These are phyloP conservation scores for Menidia beryllina DNA, from an alignment of 2,113 vertebrate species.

Conservation along the genomic window DNA sequence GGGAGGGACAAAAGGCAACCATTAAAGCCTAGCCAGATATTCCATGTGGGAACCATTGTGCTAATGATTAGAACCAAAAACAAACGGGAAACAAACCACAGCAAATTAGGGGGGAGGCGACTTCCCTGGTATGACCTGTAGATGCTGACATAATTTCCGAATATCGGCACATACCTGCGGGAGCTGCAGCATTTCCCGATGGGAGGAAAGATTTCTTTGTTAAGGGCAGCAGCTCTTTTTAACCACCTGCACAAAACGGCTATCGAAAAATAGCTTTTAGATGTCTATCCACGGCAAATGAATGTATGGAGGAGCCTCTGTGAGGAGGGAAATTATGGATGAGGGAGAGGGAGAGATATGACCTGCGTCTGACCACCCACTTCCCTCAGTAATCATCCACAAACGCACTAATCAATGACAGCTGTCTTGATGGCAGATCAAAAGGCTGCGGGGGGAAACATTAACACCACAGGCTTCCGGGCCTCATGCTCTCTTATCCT, in stretches of 20 bases:
- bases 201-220: conserved; percentile 1
- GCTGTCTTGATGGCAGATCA: conserved; percentile 74
- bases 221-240: background rate
- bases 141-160: conserved; percentile 62
- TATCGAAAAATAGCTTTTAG: background rate
- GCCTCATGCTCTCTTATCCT: conserved; percentile 57
- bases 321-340: conserved; percentile 10
- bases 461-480: conserved; percentile 75
- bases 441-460: conserved; percentile 68
- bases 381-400: conserved; percentile 68
- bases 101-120: conserved; percentile 51
- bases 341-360: conserved; percentile 44
- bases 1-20: conserved; percentile 58
- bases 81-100: conserved; percentile 69
- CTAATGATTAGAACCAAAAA: conserved; percentile 69
- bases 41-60: conserved; percentile 78
- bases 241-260: conserved; percentile 38
- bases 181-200: conserved; percentile 23
- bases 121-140: conserved; percentile 22
- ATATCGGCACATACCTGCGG: conserved; percentile 30
- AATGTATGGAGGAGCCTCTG: too few relatives aligned
- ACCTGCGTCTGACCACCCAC: conserved; percentile 74
- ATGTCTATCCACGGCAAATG: too few relatives aligned
- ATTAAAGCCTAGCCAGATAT: conserved; percentile 66
- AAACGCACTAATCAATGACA: conserved; percentile 78